Evolutionary conservation across 2,888 invertebrate genomes (phyloP).

Genomic region (Orgyia antiqua): DNA sequence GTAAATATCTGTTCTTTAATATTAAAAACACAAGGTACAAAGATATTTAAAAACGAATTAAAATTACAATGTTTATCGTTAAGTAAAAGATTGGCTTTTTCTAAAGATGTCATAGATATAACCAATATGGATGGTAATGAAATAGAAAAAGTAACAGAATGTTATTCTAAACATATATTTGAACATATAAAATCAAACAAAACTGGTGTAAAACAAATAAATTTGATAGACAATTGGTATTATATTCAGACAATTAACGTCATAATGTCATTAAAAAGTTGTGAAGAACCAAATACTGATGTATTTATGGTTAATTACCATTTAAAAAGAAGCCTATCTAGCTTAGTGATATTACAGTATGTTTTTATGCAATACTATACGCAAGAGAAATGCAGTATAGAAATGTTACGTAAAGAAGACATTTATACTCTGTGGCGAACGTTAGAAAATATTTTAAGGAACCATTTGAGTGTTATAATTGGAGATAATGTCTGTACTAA

Average conservation of each 20-base stretch:
- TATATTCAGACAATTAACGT: slow-evolving; percentile 42
- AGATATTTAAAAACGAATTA: slow-evolving; percentile 43
- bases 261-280: slow-evolving; percentile 38
- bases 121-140: slow-evolving; percentile 41
- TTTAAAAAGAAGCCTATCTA: slow-evolving; percentile 41
- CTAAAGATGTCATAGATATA: slow-evolving; percentile 39
- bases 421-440: slow-evolving; percentile 31
- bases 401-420: slow-evolving; percentile 26
- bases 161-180: slow-evolving; percentile 41
- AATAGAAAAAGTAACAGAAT: slow-evolving; percentile 42
- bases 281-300: slow-evolving; percentile 40
- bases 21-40: slow-evolving; percentile 32
- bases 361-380: slow-evolving; percentile 27
- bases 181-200: slow-evolving; percentile 30
- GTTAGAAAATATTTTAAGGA: slow-evolving; percentile 34
- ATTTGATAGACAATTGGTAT: too few species aligned
- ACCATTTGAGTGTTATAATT: slow-evolving; percentile 32
- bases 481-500: slow-evolving; percentile 25
- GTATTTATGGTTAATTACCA: slow-evolving; percentile 41
- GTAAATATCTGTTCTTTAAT: slow-evolving; percentile 44
- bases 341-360: slow-evolving; percentile 42
- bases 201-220: too few species aligned
- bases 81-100: slow-evolving; percentile 37
- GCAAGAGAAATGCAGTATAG: slow-evolving; percentile 5
- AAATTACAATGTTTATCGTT: slow-evolving; percentile 46